Conservation (phyloP, 2,113 vertebrate genomes). For the Thunnus maccoyii region DNA sequence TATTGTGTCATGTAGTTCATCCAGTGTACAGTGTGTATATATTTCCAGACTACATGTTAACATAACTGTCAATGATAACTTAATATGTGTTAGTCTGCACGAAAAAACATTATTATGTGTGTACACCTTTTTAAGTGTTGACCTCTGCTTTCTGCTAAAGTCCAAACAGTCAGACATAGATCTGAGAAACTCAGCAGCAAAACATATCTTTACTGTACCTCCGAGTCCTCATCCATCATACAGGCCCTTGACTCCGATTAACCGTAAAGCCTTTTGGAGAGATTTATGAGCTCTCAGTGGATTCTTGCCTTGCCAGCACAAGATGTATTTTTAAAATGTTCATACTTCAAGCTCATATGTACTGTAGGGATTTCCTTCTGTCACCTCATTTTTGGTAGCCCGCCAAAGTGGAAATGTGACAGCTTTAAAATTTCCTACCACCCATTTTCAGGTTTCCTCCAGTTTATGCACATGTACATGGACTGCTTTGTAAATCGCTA, state of each 20-base stretch:
- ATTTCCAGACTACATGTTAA: too few relatives aligned
- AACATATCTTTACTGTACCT: neutral
- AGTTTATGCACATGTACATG: neutral
- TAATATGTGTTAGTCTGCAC: too few relatives aligned
- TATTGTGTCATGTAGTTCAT: too few relatives aligned
- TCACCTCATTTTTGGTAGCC: slow-evolving; percentile 12
- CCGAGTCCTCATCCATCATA: slow-evolving; percentile 9
- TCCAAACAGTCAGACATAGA: neutral
- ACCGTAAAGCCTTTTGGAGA: slow-evolving; percentile 24
- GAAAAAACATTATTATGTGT: neutral
- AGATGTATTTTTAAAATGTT: neutral
- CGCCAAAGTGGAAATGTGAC: slow-evolving; percentile 10
- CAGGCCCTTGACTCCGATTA: neutral
- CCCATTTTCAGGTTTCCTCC: neutral
- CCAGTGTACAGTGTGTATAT: too few relatives aligned
- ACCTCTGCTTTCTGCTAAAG: neutral
- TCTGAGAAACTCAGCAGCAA: neutral
- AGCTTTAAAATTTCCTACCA: neutral
- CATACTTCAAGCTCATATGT: slow-evolving; percentile 20
- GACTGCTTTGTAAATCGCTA: slow-evolving; percentile 25
- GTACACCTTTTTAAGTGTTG: neutral
- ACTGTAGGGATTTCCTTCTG: slow-evolving; percentile 17
- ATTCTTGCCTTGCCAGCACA: neutral
- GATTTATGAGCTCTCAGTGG: slow-evolving; percentile 29
- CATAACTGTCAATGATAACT: too few relatives aligned